A percentile compares a stretch with the other conserved stretches of the same genome.
Evolutionary conservation across 2,113 vertebrate species (phyloP).

Genomic region (Dipodomys spectabilis): DNA sequence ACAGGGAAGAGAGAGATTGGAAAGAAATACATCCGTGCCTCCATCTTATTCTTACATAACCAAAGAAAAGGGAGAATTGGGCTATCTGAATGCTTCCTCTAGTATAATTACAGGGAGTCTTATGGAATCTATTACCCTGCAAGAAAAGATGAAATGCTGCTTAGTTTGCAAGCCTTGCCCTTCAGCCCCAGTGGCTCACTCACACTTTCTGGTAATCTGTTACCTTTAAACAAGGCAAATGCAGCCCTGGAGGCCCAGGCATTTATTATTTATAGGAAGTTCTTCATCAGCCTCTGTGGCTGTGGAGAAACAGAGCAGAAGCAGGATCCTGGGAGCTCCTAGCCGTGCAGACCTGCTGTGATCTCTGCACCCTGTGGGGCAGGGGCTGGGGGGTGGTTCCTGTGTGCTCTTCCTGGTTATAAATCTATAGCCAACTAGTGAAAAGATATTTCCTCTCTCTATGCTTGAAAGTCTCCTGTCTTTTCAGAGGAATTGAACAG

Average conservation of each 20-base stretch:
- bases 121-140: background rate
- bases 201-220: background rate
- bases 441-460: background rate
- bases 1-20: fast-evolving
- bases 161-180: background rate
- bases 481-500: background rate
- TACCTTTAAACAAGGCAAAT: background rate
- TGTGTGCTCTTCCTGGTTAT: background rate
- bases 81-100: background rate
- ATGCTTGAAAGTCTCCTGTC: background rate
- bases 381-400: background rate
- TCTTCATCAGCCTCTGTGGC: background rate
- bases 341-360: fast-evolving
- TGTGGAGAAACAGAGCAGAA: background rate
- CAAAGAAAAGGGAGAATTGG: background rate
- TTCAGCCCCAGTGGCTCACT: background rate
- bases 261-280: constrained; percentile 42
- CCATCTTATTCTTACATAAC: background rate
- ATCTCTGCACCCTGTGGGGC: too few species aligned
- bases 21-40: background rate
- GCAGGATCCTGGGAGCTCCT: background rate
- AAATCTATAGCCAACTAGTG: background rate
- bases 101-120: background rate
- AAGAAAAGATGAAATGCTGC: background rate
- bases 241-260: background rate